Percentiles rank a stretch among this genome's conserved stretches.
Evolutionary conservation across 1,140 invertebrate species (phyloP).

Genomic region (Pseudobourletiella spinata): DNA sequence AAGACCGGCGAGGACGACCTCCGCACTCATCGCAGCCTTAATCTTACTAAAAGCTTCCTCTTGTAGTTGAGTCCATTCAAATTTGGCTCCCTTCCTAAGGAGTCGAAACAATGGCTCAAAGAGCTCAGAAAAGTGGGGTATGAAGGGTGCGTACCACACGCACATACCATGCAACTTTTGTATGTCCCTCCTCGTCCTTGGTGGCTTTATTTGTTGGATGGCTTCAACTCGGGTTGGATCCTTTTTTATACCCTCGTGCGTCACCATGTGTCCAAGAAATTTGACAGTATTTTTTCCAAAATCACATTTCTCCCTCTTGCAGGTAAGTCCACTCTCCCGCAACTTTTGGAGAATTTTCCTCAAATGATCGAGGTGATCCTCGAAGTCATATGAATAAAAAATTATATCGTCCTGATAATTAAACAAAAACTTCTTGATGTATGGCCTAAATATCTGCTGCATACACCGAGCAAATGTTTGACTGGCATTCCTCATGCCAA

Average conservation of each 20-base stretch:
- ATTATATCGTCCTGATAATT: conserved; percentile 50
- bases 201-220: conserved; percentile 37
- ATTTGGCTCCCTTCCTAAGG: conserved; percentile 4
- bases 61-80: conserved; percentile 15
- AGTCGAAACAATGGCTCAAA: conserved; percentile 28
- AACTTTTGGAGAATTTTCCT: conserved; percentile 16
- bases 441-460: background rate
- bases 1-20: conserved; percentile 5
- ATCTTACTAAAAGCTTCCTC: conserved; percentile 28
- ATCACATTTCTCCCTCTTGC: conserved; percentile 36
- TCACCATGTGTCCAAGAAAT: conserved; percentile 40
- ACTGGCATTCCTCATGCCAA: background rate
- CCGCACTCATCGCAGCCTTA: conserved; percentile 13
- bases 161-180: conserved; percentile 36
- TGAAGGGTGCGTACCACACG: conserved; percentile 32
- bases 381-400: conserved; percentile 38
- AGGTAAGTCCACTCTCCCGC: conserved; percentile 16
- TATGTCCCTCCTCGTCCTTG: conserved; percentile 36
- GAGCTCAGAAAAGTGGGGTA: conserved; percentile 28
- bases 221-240: conserved; percentile 38
- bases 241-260: conserved; percentile 37
- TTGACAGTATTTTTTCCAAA: conserved; percentile 35
- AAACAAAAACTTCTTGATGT: conserved; percentile 36
- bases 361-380: conserved; percentile 38
- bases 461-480: background rate